Evolutionary conservation across 2,888 invertebrate genomes (phyloP).

Genomic region (Meteorus colon): DNA sequence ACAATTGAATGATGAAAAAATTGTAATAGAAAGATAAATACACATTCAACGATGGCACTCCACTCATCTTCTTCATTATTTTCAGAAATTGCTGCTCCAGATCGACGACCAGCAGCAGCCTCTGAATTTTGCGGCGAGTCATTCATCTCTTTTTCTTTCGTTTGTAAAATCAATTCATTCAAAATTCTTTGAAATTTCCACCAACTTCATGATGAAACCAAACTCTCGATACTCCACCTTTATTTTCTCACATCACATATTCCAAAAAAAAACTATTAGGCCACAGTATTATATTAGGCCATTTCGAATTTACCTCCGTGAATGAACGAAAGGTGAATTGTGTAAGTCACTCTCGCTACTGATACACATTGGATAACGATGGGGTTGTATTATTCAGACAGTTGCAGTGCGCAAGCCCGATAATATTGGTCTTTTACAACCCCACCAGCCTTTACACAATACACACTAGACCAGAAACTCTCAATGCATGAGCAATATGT

Average conservation of each 20-base stretch:
- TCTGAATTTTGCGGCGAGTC: constrained; percentile 66
- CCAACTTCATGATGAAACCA: not conserved
- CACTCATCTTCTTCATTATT: constrained; percentile 72
- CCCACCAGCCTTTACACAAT: constrained; percentile 20
- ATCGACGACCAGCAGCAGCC: constrained; percentile 55
- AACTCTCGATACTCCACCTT: not conserved
- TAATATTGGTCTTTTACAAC: constrained; percentile 61
- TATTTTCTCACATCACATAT: not conserved
- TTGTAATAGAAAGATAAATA: constrained; percentile 53
- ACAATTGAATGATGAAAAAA: not conserved
- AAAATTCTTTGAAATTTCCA: not conserved
- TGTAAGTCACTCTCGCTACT: constrained; percentile 24
- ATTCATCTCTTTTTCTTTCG: constrained; percentile 61
- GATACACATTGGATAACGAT: constrained; percentile 30
- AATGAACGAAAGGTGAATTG: constrained; percentile 15
- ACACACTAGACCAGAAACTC: constrained; percentile 27
- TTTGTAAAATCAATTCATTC: not conserved
- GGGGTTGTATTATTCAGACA: constrained; percentile 50
- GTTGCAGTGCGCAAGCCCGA: constrained; percentile 58
- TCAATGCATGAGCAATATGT: not conserved
- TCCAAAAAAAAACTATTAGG: not conserved
- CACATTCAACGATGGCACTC: constrained; percentile 72
- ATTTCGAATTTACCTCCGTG: constrained; percentile 5
- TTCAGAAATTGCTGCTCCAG: constrained; percentile 59
- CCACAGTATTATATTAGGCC: constrained; percentile 32